Base-by-base conservation (phyloP, 2,888 invertebrate genomes). In the Eristalis intricaria region DNA sequence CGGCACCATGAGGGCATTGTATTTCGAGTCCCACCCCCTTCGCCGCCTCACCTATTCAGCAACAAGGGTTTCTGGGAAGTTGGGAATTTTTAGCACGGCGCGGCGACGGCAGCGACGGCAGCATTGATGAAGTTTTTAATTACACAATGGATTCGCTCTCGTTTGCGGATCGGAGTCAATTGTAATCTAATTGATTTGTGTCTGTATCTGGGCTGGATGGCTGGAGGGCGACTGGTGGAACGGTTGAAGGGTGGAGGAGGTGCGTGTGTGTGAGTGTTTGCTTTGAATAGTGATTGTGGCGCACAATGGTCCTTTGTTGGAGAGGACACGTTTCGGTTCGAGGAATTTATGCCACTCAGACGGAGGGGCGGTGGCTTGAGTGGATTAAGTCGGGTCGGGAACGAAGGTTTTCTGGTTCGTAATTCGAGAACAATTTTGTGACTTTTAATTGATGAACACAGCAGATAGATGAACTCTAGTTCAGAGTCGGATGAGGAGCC, bases 81-180 rank as follows among this genome's bases (percentile, higher is more conserved):
- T 8, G 56, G 40, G 19, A 15, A 32, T 66, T 65, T 73, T 73
- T 60, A 65, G 60, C 43, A 8, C 19, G 60, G 60, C 15, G 13
- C 15, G 13, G 40, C 11, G 7, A 50, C 29, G 15, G 29, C 29
- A 13, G 29, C 26, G 15, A 15, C 13, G 61, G 15, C 13, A 23
- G 65, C 22, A 4, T 19, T 5, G 35, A 43, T n/a, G 68, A 40
- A 60, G n/a, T 43, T 73, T 79, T 66, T 79, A 79, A 66, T 79
- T 71, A 73, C 56, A 68, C 68, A 74, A 23, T 61, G 61, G 60
- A 79, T 66, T 43, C 56, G 60, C 60, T 29, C 60, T 32, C 22
- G 60, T 75, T 22, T 58, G 35, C 65, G 56, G 65, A 75, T 75
- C 40, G 40, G 43, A 66, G 66, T 79, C 71, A 79, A 79, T 79